These are phyloP conservation scores for Troides oblongomaculatus DNA, from an alignment of 2,888 invertebrate genomes.

Conservation along the genomic window DNA sequence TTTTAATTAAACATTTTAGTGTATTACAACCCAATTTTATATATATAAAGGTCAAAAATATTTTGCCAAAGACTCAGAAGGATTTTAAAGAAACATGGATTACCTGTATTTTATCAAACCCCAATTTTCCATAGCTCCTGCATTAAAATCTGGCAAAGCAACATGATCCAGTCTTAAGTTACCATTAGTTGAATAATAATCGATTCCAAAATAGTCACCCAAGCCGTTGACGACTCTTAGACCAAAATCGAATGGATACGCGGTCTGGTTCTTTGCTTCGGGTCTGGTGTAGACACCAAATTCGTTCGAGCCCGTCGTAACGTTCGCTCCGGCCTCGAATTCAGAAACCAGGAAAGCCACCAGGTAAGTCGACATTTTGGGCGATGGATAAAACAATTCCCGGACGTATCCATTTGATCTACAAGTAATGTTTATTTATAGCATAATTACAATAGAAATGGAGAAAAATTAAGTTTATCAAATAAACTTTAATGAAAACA, in stretches of 20 bases:
- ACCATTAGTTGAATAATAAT: slow-evolving; percentile 74
- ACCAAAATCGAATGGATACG: slow-evolving; percentile 83
- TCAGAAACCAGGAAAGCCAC: slow-evolving; percentile 91
- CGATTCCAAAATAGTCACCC: slow-evolving; percentile 79
- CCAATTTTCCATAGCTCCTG: slow-evolving; percentile 97
- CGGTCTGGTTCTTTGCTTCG: slow-evolving; percentile 83
- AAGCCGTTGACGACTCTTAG: slow-evolving; percentile 72
- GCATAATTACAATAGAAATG: too few relatives aligned
- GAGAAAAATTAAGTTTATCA: too few relatives aligned
- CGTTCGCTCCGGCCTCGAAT: slow-evolving; percentile 67
- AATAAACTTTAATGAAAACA: too few relatives aligned
- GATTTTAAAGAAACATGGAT: neutral
- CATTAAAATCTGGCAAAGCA: slow-evolving; percentile 91
- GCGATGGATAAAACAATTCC: slow-evolving; percentile 81
- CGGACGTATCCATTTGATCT: slow-evolving; percentile 81
- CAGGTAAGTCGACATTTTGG: slow-evolving; percentile 90
- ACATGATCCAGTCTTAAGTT: slow-evolving; percentile 89
- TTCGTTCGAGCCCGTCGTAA: slow-evolving; percentile 48
- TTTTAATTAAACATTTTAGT: too few relatives aligned
- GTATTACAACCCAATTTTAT: too few relatives aligned
- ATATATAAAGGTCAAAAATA: too few relatives aligned
- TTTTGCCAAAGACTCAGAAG: too few relatives aligned
- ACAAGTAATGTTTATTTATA: neutral
- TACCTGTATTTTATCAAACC: slow-evolving; percentile 90
- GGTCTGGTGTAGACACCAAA: slow-evolving; percentile 85